phyloP scores from a whole-genome alignment of 2,113 vertebrate genomes.

The Gnathonemus longibarbis region DNA sequence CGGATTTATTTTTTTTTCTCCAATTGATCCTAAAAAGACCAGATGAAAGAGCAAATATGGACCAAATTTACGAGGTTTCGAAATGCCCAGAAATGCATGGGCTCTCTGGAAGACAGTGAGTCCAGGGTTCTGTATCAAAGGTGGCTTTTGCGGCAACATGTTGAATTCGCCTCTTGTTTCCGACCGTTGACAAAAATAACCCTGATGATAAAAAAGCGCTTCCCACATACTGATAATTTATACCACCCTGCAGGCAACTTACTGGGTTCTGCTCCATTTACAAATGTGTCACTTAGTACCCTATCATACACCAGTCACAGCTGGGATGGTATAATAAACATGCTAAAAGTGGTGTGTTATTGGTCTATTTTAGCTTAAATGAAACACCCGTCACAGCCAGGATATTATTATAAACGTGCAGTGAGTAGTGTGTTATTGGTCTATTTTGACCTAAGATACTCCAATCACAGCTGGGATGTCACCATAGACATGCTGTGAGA shows the following conservation, averaged over 20 bases:
- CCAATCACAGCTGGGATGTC: not conserved
- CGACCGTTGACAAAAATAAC: not conserved
- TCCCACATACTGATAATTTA: not conserved
- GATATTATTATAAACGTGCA: not conserved
- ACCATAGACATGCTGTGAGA: not conserved
- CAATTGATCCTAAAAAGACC: not conserved
- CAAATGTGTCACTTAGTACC: conserved; percentile 5
- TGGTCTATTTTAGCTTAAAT: not conserved
- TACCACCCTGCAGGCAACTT: not conserved
- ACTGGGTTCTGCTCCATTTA: not conserved
- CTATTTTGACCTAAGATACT: not conserved
- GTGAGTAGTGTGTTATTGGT: not conserved
- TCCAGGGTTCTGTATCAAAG: not conserved
- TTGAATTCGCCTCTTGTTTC: not conserved
- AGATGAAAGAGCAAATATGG: not conserved
- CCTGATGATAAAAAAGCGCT: not conserved
- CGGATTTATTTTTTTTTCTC: not conserved
- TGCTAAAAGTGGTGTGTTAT: not conserved
- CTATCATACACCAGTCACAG: not conserved
- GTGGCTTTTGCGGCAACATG: not conserved
- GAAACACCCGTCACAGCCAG: not conserved
- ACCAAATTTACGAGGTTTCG: not conserved
- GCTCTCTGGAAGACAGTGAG: not conserved
- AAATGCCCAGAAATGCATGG: not conserved
- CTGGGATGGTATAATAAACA: not conserved